These are phyloP conservation scores for Sanderia malayensis DNA, from an alignment of 30 jellyfish, hydroid and myxozoan species.

Conservation along the genomic window DNA sequence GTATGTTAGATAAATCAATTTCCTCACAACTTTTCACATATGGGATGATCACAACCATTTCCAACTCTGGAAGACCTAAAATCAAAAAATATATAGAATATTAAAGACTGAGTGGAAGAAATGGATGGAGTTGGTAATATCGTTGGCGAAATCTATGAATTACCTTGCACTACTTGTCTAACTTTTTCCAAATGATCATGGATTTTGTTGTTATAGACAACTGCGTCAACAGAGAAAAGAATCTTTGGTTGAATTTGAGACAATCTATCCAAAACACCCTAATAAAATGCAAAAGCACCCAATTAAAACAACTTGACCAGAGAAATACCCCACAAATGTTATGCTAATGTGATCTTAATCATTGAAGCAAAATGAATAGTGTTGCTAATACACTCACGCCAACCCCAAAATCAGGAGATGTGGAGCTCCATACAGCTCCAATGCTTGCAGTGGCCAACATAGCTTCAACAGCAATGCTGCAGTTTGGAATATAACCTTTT, in stretches of 20 bases:
- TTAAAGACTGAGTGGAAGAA: too few relatives aligned
- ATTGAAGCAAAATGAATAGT: too few relatives aligned
- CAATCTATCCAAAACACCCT: constrained; percentile 96
- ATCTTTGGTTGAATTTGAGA: constrained; percentile 85
- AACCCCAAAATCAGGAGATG: constrained; percentile 98
- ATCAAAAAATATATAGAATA: not conserved
- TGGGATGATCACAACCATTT: constrained; percentile 70
- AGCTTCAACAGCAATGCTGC: constrained; percentile 88
- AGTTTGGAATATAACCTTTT: constrained; percentile 86
- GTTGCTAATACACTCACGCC: constrained; percentile 78
- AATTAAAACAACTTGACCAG: too few relatives aligned
- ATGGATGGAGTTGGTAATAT: too few relatives aligned
- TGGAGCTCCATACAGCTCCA: constrained; percentile 98
- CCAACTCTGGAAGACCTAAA: constrained; percentile 76
- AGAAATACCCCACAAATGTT: too few relatives aligned
- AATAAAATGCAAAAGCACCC: too few relatives aligned
- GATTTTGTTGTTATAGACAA: constrained; percentile 70
- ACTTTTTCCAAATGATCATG: constrained; percentile 83
- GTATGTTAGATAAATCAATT: constrained; percentile 56
- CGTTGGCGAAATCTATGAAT: too few relatives aligned
- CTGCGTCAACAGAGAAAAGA: constrained; percentile 88
- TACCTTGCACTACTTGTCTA: constrained; percentile 76
- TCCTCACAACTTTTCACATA: constrained; percentile 54
- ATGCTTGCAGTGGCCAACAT: constrained; percentile 94
- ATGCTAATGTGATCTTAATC: too few relatives aligned